Percentiles rank a stretch among this genome's conserved stretches.
Evolutionary conservation across 2,797 vertebrate species (phyloP).

Genomic region (Myotis myotis): DNA sequence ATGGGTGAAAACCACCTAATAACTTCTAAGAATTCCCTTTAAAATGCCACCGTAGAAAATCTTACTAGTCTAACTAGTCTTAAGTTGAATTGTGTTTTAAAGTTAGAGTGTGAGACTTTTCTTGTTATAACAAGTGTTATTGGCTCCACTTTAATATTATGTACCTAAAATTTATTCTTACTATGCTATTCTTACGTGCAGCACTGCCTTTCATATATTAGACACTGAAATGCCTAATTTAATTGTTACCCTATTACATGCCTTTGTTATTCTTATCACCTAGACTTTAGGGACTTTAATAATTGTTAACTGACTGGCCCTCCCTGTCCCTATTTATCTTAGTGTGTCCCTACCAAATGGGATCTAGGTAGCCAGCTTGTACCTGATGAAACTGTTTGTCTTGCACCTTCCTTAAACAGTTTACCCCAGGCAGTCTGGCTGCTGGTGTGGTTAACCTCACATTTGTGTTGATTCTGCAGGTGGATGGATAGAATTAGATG

Average conservation of each 20-base stretch:
- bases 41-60: background rate
- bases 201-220: background rate
- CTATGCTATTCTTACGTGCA: background rate
- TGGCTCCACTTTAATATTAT: background rate
- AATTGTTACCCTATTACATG: background rate
- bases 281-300: background rate
- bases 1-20: background rate
- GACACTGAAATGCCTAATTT: background rate
- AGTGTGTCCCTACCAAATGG: background rate
- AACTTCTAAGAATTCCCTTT: constrained; percentile 1
- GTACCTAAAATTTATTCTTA: constrained; percentile 13
- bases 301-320: background rate
- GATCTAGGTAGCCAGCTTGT: background rate
- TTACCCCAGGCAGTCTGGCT: background rate
- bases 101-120: background rate
- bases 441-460: background rate
- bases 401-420: background rate
- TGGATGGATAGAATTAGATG: background rate
- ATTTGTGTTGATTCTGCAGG: background rate
- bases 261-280: background rate
- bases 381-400: background rate
- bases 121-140: background rate
- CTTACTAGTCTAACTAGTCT: background rate
- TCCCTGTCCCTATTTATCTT: background rate
- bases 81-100: background rate